Evolutionary conservation across 2,888 invertebrate genomes (phyloP).

Genomic region (Melieria picta): DNA sequence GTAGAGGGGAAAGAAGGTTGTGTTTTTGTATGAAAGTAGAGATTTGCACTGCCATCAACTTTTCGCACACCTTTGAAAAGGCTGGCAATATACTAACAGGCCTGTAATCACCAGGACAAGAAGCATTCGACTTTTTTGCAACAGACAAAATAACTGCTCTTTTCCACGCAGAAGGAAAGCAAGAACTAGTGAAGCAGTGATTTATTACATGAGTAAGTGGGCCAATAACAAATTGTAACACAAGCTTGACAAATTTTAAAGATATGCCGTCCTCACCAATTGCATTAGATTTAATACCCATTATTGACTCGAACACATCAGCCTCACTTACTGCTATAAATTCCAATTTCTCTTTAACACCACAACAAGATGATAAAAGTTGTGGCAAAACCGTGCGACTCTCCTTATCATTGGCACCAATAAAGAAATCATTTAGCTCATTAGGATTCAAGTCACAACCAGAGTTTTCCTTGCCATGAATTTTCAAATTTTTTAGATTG

Average conservation of each 20-base stretch:
- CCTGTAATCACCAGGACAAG: constrained; percentile 1
- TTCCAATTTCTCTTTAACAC: background rate
- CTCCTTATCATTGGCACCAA: too few relatives aligned
- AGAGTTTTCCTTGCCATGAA: too few relatives aligned
- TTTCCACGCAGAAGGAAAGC: too few relatives aligned
- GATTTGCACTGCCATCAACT: constrained; percentile 10
- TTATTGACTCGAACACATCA: background rate
- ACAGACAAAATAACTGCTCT: background rate
- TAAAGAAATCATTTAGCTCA: too few relatives aligned
- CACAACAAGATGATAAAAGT: background rate
- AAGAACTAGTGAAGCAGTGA: too few relatives aligned
- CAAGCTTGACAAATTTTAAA: background rate
- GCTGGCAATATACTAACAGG: constrained; percentile 21
- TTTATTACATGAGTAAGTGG: too few relatives aligned
- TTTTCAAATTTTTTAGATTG: too few relatives aligned
- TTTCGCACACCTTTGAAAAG: constrained; percentile 20
- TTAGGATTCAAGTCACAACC: too few relatives aligned
- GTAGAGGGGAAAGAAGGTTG: background rate
- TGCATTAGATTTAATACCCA: background rate
- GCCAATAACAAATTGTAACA: background rate
- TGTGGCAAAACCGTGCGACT: too few relatives aligned
- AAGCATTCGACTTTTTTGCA: constrained; percentile 8
- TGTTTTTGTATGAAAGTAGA: background rate
- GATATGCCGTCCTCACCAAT: background rate
- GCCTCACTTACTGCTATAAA: background rate